phyloP scores from a whole-genome alignment of 2,113 vertebrate species.

The Puffinus mauretanicus region DNA sequence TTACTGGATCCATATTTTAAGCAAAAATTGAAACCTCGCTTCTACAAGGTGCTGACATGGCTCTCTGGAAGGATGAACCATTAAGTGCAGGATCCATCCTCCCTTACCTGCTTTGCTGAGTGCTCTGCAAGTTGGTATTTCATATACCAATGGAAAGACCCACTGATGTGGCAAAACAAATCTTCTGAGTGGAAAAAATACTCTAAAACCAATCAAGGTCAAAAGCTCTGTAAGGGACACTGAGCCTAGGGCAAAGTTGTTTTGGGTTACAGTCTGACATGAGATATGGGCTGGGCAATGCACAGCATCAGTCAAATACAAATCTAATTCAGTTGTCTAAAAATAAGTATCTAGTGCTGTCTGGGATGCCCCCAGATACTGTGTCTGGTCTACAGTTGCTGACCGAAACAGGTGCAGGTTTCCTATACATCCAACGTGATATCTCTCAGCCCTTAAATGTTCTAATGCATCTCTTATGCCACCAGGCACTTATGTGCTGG shows the following conservation, averaged over 20 bases:
- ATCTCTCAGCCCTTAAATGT: not conserved
- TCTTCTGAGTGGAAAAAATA: not conserved
- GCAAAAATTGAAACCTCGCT: slow-evolving; percentile 57
- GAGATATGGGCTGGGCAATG: not conserved
- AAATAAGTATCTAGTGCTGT: not conserved
- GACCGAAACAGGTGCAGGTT: not conserved
- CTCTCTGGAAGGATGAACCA: not conserved
- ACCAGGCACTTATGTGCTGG: not conserved
- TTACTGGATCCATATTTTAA: slow-evolving; percentile 57
- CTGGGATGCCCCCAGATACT: not conserved
- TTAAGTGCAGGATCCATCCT: not conserved
- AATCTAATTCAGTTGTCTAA: not conserved
- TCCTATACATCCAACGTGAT: fast-evolving
- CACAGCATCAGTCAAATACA: not conserved
- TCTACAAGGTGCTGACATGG: slow-evolving; percentile 5
- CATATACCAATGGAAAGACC: not conserved
- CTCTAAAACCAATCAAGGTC: not conserved
- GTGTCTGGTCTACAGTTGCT: not conserved
- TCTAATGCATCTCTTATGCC: not conserved
- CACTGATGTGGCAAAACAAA: not conserved
- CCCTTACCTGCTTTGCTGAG: not conserved
- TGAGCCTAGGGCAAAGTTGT: not conserved
- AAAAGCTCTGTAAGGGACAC: not conserved
- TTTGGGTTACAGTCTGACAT: not conserved
- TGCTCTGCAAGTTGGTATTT: not conserved